Percentiles rank a stretch among this genome's conserved stretches.
Evolutionary conservation across 1,140 invertebrate species (phyloP).

Genomic region (Eufriesea mexicana): DNA sequence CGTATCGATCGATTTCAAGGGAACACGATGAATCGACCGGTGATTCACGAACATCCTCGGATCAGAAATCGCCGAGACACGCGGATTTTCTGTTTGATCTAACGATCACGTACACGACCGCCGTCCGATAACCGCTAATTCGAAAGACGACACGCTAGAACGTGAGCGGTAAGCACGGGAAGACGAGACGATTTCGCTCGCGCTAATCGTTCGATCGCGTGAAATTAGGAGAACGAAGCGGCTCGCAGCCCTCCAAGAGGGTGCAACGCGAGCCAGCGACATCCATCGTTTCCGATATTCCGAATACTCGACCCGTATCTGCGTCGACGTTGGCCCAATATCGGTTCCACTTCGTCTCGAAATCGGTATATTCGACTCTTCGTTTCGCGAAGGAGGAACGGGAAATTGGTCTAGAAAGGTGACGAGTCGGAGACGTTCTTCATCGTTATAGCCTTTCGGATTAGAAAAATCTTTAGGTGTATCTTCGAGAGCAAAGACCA

Average conservation of each 20-base stretch:
- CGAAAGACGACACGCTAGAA: slow-evolving; percentile 35
- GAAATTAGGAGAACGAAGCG: background rate
- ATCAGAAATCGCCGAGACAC: slow-evolving; percentile 12
- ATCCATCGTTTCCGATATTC: slow-evolving; percentile 10
- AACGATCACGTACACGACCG: slow-evolving; percentile 21
- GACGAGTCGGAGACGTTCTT: background rate
- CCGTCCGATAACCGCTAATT: slow-evolving; percentile 15
- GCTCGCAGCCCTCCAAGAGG: background rate
- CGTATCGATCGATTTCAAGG: slow-evolving; percentile 13
- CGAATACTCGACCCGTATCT: slow-evolving; percentile 26
- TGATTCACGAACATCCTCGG: slow-evolving; percentile 24
- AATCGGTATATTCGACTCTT: too few relatives aligned
- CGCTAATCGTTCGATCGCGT: slow-evolving; percentile 2
- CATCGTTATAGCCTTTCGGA: too few relatives aligned
- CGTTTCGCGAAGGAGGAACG: too few relatives aligned
- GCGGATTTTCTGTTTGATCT: slow-evolving; percentile 16
- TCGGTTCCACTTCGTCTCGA: background rate
- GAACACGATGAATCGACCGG: slow-evolving; percentile 4
- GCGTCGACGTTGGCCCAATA: slow-evolving; percentile 2
- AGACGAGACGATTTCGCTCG: slow-evolving; percentile 19
- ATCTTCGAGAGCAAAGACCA: background rate
- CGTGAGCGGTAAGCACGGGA: slow-evolving; percentile 15
- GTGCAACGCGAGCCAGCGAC: background rate
- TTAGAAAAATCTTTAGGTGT: background rate
- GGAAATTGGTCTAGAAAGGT: background rate